Base-by-base conservation (phyloP, 2,113 vertebrate species). In the Passer montanus region DNA sequence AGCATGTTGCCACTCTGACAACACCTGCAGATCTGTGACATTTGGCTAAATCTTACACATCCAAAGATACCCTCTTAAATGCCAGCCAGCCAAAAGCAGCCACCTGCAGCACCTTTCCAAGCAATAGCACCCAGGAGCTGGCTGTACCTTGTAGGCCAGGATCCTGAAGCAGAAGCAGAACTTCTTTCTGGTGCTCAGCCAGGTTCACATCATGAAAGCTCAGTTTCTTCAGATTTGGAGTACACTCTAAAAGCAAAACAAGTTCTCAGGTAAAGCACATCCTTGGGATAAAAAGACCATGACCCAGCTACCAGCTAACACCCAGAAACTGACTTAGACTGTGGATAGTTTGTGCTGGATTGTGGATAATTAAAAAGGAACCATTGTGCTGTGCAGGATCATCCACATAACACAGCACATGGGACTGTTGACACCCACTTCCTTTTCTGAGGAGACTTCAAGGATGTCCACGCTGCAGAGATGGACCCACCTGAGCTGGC, bases 151-250 rank as follows among this genome's bases (percentile, higher is more conserved):
- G 98, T 41, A 99, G 97, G 89, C 95, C 39, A 4, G 98, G 98
- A 87, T 98, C 97, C 89, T 98, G 97, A 82, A 99, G 96, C 79
- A 99, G 97, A 86, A 98, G 96, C 75, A 99, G 96, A 96, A 99
- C 98, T 95, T 99, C 98, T 9, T 93, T 97, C 75, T 98, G 98
- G 92, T 98, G 98, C 39, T 98, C 97, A 39, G 98, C 96, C 82
- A 99, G 96, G 92, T 98, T 99, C 84, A 98, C 96, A 75, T 99
- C 98, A 16, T 99, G 98, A 93, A 99, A 97, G 67, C 97, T 98
- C 77, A 99, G 95, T 64, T 97, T 98, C 94, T 98, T 98, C 95
- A 99, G 91, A 50, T 89, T 46, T 43, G 95, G 93, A 92, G 98
- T 98, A 53, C 73, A 97, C 58, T 98, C 98, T 99, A 68, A 52